A percentile compares a stretch with the other conserved stretches of the same genome.
These are phyloP conservation scores for Ommatoiulus sabulosus DNA, from an alignment of 2,888 invertebrate species.

Conservation along the genomic window DNA sequence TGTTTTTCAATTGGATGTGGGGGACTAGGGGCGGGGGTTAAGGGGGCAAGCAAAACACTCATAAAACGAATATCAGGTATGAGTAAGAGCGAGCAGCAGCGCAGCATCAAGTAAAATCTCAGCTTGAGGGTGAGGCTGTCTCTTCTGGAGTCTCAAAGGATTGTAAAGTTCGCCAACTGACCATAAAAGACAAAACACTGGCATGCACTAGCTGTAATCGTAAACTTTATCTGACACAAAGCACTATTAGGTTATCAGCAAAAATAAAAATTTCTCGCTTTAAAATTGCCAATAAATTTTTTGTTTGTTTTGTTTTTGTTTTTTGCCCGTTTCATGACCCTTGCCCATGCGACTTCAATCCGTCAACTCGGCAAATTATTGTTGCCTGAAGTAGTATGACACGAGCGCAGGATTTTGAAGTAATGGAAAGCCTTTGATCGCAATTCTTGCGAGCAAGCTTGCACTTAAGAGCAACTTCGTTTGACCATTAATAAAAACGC, in stretches of 20 bases:
- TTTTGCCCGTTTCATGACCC: neutral
- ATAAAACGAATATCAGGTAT: conserved; percentile 31
- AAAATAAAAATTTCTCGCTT: conserved; percentile 34
- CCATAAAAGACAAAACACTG: conserved; percentile 34
- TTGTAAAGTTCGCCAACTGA: conserved; percentile 22
- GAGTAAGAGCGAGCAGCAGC: neutral
- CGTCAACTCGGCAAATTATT: neutral
- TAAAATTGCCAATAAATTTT: neutral
- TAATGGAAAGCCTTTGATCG: conserved; percentile 5
- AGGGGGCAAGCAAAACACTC: neutral
- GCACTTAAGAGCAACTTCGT: neutral
- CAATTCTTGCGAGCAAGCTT: neutral
- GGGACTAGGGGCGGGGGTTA: conserved; percentile 14
- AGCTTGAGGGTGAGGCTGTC: conserved; percentile 28
- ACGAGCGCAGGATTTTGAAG: too few species aligned
- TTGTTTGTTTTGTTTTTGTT: neutral
- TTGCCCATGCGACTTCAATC: neutral
- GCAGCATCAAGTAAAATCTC: neutral
- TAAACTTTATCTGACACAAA: conserved; percentile 18
- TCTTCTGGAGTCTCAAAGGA: conserved; percentile 12
- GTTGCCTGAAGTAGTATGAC: neutral
- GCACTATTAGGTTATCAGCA: conserved; percentile 21
- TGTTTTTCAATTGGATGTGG: neutral
- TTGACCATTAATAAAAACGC: neutral
- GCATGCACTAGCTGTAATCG: neutral